Conservation (phyloP, 2,888 invertebrate genomes). For the Margaritifera margaritifera region DNA sequence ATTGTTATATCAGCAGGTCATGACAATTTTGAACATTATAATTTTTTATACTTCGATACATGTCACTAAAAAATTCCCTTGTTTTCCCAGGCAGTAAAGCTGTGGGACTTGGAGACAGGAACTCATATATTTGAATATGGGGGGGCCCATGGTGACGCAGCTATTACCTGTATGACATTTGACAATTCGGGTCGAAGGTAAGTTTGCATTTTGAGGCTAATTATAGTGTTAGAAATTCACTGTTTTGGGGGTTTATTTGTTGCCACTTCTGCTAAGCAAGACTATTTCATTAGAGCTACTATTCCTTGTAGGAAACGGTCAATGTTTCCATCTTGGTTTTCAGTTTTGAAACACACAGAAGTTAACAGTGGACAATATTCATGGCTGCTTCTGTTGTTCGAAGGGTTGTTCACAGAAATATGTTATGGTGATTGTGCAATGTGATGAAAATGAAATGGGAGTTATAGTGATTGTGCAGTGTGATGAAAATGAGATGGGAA, state of each 20-base stretch:
- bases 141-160: slow-evolving; percentile 70
- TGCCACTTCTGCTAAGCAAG: background rate
- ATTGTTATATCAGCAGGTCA: background rate
- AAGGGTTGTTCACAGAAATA: too few relatives aligned
- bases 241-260: too few relatives aligned
- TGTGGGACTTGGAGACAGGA: slow-evolving; percentile 73
- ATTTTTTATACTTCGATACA: background rate
- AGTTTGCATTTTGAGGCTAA: background rate
- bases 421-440: background rate
- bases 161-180: slow-evolving; percentile 72
- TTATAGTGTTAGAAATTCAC: too few relatives aligned
- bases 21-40: background rate
- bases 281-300: background rate
- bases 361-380: too few relatives aligned
- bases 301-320: too few relatives aligned
- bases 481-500: too few relatives aligned
- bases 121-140: slow-evolving; percentile 71
- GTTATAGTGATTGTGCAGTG: too few relatives aligned
- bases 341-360: too few relatives aligned
- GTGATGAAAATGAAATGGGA: too few relatives aligned
- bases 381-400: too few relatives aligned
- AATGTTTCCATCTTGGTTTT: too few relatives aligned
- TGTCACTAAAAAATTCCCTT: background rate
- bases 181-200: slow-evolving; percentile 71
- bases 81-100: slow-evolving; percentile 65